Conservation (phyloP, 37 sponge, comb jelly and placozoan genomes). For the Halichondria panicea region DNA sequence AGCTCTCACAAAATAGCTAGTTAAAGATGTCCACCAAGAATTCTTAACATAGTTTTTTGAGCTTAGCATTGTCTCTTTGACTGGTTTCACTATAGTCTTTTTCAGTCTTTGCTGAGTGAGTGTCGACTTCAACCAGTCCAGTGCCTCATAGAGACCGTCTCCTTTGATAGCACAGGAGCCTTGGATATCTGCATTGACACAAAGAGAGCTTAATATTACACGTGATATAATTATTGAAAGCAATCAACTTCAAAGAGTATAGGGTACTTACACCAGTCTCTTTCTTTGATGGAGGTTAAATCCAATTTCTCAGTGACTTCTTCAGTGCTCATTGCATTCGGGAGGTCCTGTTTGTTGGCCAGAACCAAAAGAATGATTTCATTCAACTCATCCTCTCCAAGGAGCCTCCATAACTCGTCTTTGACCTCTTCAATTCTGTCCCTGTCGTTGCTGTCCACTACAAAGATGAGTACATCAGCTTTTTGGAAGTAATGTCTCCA, state of each 20-base stretch:
- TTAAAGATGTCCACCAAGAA: too few relatives aligned
- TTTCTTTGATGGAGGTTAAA: slow-evolving; percentile 44
- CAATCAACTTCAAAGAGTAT: too few relatives aligned
- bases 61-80: too few relatives aligned
- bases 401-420: slow-evolving; percentile 57
- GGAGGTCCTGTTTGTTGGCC: slow-evolving; percentile 95
- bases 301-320: slow-evolving; percentile 68
- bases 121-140: slow-evolving; percentile 51
- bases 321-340: slow-evolving; percentile 69
- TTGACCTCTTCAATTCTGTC: slow-evolving; percentile 67
- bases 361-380: slow-evolving; percentile 57
- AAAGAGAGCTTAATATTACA: too few relatives aligned
- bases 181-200: slow-evolving; percentile 78
- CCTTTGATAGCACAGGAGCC: slow-evolving; percentile 70
- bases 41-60: too few relatives aligned
- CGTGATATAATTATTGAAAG: too few relatives aligned
- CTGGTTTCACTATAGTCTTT: slow-evolving; percentile 55
- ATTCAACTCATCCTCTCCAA: slow-evolving; percentile 67
- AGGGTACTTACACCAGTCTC: slow-evolving; percentile 64
- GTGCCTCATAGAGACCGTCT: slow-evolving; percentile 82
- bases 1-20: neutral
- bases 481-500: slow-evolving; percentile 84
- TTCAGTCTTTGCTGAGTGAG: slow-evolving; percentile 35
- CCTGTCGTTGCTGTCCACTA: slow-evolving; percentile 89
- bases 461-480: slow-evolving; percentile 80